phyloP scores from a whole-genome alignment of 2,797 vertebrate species.

The Esox lucius region DNA sequence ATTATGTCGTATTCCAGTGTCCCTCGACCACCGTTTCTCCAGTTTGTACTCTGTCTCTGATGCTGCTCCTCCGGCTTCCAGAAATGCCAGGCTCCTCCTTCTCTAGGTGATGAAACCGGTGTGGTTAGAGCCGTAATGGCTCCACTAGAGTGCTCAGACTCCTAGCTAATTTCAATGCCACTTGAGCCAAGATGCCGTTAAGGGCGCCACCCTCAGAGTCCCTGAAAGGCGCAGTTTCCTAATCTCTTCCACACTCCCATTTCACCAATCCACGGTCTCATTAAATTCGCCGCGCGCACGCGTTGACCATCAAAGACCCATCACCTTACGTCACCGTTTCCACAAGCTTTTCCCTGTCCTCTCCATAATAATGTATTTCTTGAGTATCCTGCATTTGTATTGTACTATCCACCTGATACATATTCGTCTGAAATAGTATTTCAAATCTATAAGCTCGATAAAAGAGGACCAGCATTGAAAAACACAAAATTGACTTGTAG shows the following conservation, averaged over 20 bases:
- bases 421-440: not conserved
- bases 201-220: slow-evolving; percentile 28
- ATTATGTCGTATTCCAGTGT: slow-evolving; percentile 44
- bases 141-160: slow-evolving; percentile 27
- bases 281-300: slow-evolving; percentile 60
- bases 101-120: slow-evolving; percentile 66
- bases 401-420: not conserved
- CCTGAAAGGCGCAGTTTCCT: slow-evolving; percentile 69
- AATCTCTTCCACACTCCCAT: slow-evolving; percentile 28
- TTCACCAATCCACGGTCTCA: slow-evolving; percentile 54
- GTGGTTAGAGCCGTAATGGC: slow-evolving; percentile 48
- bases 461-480: not conserved
- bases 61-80: slow-evolving; percentile 72
- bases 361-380: not conserved
- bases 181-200: slow-evolving; percentile 73
- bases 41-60: slow-evolving; percentile 58
- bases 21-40: slow-evolving; percentile 56
- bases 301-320: slow-evolving; percentile 54
- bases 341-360: slow-evolving; percentile 18
- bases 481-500: not conserved
- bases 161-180: not conserved
- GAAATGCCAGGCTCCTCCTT: slow-evolving; percentile 76
- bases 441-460: not conserved
- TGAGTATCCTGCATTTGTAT: not conserved
- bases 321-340: slow-evolving; percentile 71